Evolutionary conservation across 2,113 vertebrate genomes (phyloP).

Genomic region (Hippopotamus amphibius): DNA sequence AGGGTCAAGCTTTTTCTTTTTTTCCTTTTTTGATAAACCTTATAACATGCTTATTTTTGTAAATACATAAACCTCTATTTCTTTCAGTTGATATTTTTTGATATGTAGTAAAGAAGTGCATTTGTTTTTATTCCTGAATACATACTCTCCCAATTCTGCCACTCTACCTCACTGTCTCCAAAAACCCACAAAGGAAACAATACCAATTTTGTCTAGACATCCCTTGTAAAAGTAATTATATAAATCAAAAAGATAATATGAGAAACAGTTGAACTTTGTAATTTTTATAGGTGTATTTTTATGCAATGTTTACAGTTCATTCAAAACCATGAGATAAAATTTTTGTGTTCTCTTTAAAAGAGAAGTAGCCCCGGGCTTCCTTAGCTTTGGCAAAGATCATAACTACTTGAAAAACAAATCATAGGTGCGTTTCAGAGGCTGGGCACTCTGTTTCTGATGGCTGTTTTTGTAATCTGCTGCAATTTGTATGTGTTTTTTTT

Average conservation of each 20-base stretch:
- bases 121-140: slow-evolving; percentile 2
- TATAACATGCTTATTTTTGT: not conserved
- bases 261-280: not conserved
- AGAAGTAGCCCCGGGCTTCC: not conserved
- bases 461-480: not conserved
- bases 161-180: not conserved
- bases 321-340: not conserved
- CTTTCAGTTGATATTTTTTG: not conserved
- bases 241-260: not conserved
- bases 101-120: not conserved
- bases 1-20: not conserved
- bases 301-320: not conserved
- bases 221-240: not conserved
- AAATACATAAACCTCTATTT: not conserved
- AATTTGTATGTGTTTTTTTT: not conserved
- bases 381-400: not conserved
- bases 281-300: slow-evolving; percentile 25
- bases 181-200: not conserved
- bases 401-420: not conserved
- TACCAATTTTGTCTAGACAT: not conserved
- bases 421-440: not conserved
- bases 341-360: slow-evolving; percentile 19
- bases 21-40: not conserved
- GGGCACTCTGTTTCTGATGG: no score
- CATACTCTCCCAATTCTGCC: not conserved